Conservation (phyloP, 2,888 invertebrate genomes). For the Phytoseiulus persimilis region DNA sequence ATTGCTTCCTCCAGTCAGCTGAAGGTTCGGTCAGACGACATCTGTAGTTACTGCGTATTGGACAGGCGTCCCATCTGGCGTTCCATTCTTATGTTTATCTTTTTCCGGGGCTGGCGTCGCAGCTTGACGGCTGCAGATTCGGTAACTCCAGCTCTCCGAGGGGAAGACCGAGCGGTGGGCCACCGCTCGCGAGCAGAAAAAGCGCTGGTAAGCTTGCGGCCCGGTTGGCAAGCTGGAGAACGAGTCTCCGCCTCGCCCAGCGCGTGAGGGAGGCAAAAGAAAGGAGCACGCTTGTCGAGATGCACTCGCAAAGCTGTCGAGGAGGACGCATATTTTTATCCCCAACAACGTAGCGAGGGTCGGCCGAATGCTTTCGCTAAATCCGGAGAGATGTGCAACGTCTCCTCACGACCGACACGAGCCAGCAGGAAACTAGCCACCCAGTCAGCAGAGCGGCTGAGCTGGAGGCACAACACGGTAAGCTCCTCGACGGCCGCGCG, state of each 20-base stretch:
- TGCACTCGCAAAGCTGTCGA: conserved; percentile 5
- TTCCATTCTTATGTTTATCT: background rate
- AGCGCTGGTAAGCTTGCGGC: background rate
- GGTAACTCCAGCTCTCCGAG: background rate
- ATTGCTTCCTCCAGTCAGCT: background rate
- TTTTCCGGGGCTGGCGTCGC: background rate
- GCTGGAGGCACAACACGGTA: background rate
- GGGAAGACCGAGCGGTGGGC: background rate
- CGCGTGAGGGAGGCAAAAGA: background rate
- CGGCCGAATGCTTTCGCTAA: background rate
- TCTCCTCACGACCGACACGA: background rate
- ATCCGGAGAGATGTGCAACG: conserved; percentile 5
- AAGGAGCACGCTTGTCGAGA: background rate
- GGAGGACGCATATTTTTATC: conserved; percentile 5
- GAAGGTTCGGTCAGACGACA: conserved; percentile 5
- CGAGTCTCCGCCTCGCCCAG: background rate
- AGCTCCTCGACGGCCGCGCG: background rate
- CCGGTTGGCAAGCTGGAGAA: background rate
- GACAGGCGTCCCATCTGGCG: background rate
- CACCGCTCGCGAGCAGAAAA: background rate
- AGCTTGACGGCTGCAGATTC: conserved; percentile 5
- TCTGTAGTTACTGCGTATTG: conserved; percentile 5
- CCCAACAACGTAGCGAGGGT: background rate
- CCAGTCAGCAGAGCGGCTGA: background rate
- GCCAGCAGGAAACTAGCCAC: background rate